phyloP scores from a whole-genome alignment of 2,113 vertebrate species.

The Bambusicola thoracicus region DNA sequence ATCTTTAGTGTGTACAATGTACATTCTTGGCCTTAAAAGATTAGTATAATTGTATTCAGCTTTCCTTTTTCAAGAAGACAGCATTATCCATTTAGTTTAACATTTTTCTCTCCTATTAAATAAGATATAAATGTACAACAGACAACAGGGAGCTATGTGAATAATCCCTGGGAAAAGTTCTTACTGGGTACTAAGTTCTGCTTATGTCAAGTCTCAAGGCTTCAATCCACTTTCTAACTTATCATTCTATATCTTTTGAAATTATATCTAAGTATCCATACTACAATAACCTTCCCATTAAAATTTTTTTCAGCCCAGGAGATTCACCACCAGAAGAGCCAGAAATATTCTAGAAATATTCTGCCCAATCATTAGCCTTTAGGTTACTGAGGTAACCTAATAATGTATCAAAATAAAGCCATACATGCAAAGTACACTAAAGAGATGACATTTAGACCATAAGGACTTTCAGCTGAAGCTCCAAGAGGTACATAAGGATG shows the following conservation, averaged over 20 bases:
- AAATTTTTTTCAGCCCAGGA: background rate
- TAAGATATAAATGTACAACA: background rate
- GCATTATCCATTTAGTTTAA: background rate
- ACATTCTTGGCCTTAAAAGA: background rate
- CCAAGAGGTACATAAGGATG: background rate
- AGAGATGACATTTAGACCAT: background rate
- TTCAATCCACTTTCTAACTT: background rate
- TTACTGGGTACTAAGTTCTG: background rate
- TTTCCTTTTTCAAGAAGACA: background rate
- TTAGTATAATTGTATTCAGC: background rate
- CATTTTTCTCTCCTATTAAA: background rate
- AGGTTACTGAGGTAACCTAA: accelerated
- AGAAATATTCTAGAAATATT: background rate
- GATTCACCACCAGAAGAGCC: background rate
- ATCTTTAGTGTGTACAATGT: background rate
- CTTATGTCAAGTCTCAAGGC: background rate
- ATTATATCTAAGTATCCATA: background rate
- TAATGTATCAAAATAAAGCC: background rate
- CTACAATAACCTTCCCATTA: background rate
- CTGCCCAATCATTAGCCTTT: background rate
- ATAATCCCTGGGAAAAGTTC: background rate
- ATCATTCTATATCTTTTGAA: background rate
- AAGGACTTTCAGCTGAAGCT: background rate
- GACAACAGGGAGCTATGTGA: background rate
- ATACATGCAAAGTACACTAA: background rate